Evolutionary conservation across 2,113 vertebrate genomes (phyloP), one percentile per base, ranked within the genome.

Genomic region (Pelobates fuscus): DNA sequence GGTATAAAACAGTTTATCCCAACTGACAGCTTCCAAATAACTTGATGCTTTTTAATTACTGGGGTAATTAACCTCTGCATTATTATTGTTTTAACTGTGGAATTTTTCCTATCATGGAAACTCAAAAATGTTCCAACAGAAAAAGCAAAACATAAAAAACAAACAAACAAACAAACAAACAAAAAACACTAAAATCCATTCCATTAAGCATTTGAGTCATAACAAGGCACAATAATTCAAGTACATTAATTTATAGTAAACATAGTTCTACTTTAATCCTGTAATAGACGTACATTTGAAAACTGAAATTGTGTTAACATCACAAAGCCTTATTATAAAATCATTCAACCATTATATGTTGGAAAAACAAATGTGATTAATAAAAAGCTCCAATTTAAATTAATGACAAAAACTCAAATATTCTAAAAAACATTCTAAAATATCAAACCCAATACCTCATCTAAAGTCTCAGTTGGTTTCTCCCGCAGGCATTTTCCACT

Each of bases 21-120:
- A 80, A 83, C 72, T 88, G 87, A 87, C 84, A 85, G 81, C 81
- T 87, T 87, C 84, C 85, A 88, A 89, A 90, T 88, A 92, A 86
- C 85, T 85, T 84, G 88, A 86, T 85, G 78, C 78, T 82, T 92
- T 91, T 89, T 92, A 93, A 94, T 93, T 90, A 83, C 84, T 88
- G 70, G 82, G 84, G 79, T 89, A 92, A 94, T 94, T 93, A 95
- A 88, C 92, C 82, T 89, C 87, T 87, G 85, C 87, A 87, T 87
- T 87, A 87, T 84, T 79, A 88, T 84, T 86, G 82, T 81, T 73
- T 65, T 66, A 29, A 25, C 29, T 29, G 25, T 61, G 59, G 3
- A 29, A 61, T 29, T 66, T 43, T 58, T 41, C 43, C 30, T 57
- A 57, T 30, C 54, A 25, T 24, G 21, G 37, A 5, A 26, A 66